Evolutionary conservation across 2,888 invertebrate species (phyloP).

Genomic region (Cinara cedri): DNA sequence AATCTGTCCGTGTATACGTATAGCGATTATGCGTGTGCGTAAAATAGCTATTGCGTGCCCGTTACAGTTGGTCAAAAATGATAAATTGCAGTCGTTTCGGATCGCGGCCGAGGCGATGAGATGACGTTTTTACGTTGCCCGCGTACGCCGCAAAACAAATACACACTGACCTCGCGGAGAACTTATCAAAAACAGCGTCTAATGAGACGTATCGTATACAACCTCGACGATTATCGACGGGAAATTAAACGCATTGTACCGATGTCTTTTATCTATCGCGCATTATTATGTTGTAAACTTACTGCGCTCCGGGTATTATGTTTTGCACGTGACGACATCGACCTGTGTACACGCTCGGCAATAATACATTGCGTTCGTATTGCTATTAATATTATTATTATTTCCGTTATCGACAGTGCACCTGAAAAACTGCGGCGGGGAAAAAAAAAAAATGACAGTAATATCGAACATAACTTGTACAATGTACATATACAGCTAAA

Average conservation of each 20-base stretch:
- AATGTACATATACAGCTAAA: too few species aligned
- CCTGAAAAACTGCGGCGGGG: too few species aligned
- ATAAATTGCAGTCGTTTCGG: slow-evolving; percentile 8
- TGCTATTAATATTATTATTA: too few species aligned
- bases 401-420: too few species aligned
- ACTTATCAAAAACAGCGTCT: slow-evolving; percentile 10
- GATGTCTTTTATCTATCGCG: not conserved
- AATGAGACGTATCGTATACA: slow-evolving; percentile 31
- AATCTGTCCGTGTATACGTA: slow-evolving; percentile 34
- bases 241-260: slow-evolving; percentile 13
- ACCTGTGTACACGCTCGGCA: too few species aligned
- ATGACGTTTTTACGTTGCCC: slow-evolving; percentile 15
- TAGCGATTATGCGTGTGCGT: not conserved
- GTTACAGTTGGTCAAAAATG: slow-evolving; percentile 1
- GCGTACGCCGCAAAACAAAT: not conserved
- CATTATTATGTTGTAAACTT: too few species aligned
- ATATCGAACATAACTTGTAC: too few species aligned
- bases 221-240: slow-evolving; percentile 5
- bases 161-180: not conserved
- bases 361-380: too few species aligned
- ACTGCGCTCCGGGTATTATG: too few species aligned
- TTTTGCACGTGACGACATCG: too few species aligned
- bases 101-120: slow-evolving; percentile 22
- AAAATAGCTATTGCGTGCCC: slow-evolving; percentile 7
- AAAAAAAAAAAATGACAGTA: too few species aligned